phyloP scores from a whole-genome alignment of 2,797 vertebrate genomes.

The Hylomyscus alleni region DNA sequence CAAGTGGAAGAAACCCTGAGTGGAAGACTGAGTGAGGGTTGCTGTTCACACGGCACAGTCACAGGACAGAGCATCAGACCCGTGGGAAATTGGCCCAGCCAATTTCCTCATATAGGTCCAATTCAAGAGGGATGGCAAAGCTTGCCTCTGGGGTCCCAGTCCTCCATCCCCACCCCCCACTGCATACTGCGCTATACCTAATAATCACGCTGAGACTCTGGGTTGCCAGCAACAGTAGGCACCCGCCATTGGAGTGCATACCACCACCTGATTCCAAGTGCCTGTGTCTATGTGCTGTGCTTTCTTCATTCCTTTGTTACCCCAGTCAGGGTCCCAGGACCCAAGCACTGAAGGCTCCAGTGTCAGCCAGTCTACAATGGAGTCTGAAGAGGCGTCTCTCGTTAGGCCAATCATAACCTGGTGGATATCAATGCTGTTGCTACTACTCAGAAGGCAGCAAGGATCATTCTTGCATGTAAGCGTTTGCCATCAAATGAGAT shows the following conservation, averaged over 20 bases:
- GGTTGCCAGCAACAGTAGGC: not conserved
- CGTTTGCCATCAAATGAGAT: not conserved
- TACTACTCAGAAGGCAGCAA: not conserved
- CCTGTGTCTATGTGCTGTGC: not conserved
- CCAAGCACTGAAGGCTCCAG: not conserved
- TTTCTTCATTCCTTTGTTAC: not conserved
- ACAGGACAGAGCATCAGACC: not conserved
- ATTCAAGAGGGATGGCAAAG: not conserved
- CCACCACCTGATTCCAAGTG: not conserved
- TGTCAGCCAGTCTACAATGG: not conserved
- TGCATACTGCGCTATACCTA: not conserved
- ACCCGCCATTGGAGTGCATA: not conserved
- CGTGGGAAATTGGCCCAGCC: not conserved
- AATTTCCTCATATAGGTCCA: not conserved
- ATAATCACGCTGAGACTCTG: not conserved
- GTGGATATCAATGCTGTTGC: not conserved
- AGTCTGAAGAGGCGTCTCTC: not conserved
- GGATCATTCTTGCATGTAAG: conserved; percentile 5
- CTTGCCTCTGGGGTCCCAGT: not conserved
- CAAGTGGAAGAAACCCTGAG: not conserved
- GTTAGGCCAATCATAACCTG: not conserved
- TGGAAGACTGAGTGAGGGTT: not conserved
- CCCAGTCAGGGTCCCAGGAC: not conserved
- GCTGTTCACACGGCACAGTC: not conserved
- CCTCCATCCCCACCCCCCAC: not conserved